Evolutionary conservation across 2,113 vertebrate genomes (phyloP).

Genomic region (Piliocolobus tephrosceles): DNA sequence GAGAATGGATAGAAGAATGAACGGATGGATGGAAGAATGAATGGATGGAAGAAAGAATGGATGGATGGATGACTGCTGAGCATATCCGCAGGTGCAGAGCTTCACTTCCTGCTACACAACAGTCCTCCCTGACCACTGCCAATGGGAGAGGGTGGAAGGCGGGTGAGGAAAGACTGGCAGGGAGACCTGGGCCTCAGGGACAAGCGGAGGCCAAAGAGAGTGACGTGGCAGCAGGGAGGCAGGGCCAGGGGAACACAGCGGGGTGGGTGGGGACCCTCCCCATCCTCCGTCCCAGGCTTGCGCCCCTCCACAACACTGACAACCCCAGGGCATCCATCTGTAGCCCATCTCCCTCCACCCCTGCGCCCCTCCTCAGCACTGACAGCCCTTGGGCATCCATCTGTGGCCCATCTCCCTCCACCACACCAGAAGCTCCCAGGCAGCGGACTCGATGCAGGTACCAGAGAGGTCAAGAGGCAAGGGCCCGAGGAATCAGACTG

Average conservation of each 20-base stretch:
- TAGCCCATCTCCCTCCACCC: neutral
- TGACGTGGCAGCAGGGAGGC: fast-evolving
- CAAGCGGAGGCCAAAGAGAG: neutral
- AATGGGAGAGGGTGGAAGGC: fast-evolving
- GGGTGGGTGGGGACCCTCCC: neutral
- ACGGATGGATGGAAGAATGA: no score
- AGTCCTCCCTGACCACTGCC: neutral
- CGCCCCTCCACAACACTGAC: neutral
- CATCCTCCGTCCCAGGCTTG: neutral
- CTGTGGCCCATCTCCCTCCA: neutral
- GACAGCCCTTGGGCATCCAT: neutral
- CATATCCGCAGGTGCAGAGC: fast-evolving
- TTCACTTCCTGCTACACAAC: neutral
- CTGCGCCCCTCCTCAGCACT: fast-evolving
- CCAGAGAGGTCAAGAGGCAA: neutral
- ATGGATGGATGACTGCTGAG: no score
- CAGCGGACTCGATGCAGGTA: neutral
- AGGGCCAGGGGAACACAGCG: no score
- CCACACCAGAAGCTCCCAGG: neutral
- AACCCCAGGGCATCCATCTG: neutral
- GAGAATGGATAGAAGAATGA: fast-evolving
- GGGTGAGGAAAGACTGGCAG: fast-evolving
- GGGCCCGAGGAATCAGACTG: neutral
- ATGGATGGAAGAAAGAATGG: no score
- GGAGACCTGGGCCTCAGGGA: neutral